Evolutionary conservation across 2,888 invertebrate species (phyloP).

Genomic region (Lysandra bellargus): DNA sequence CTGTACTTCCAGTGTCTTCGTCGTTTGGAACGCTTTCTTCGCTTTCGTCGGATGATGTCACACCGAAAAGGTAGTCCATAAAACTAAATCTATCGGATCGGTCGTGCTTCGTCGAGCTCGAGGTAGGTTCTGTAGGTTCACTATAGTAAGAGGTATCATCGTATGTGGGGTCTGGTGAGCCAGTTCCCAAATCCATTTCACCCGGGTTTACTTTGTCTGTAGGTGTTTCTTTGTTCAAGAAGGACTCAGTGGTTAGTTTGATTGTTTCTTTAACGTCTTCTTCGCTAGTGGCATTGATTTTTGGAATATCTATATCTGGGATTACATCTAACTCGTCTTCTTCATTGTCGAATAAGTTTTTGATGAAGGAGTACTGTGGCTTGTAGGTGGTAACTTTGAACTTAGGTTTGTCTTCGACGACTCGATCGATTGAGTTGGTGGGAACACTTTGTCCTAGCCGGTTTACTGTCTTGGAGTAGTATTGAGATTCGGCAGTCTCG

Average conservation of each 20-base stretch:
- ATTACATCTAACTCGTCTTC: conserved; percentile 48
- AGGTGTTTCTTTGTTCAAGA: conserved; percentile 41
- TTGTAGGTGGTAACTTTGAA: conserved; percentile 66
- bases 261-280: conserved; percentile 37
- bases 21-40: conserved; percentile 42
- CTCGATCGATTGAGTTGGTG: conserved; percentile 54
- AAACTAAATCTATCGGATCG: conserved; percentile 63
- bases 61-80: conserved; percentile 71
- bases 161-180: conserved; percentile 62
- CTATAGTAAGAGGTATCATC: conserved; percentile 57
- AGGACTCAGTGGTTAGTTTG: conserved; percentile 40
- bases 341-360: conserved; percentile 57
- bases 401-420: conserved; percentile 50
- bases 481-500: conserved; percentile 90
- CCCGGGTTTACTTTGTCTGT: conserved; percentile 50
- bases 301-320: conserved; percentile 59
- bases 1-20: conserved; percentile 31
- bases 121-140: conserved; percentile 58
- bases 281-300: conserved; percentile 45
- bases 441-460: conserved; percentile 61
- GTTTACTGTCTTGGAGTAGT: conserved; percentile 81
- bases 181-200: conserved; percentile 70
- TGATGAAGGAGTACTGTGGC: conserved; percentile 59
- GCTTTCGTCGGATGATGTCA: conserved; percentile 53
- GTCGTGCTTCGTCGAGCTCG: conserved; percentile 49